phyloP scores from a whole-genome alignment of 2,797 vertebrate genomes.

The Malacoraja senta region DNA sequence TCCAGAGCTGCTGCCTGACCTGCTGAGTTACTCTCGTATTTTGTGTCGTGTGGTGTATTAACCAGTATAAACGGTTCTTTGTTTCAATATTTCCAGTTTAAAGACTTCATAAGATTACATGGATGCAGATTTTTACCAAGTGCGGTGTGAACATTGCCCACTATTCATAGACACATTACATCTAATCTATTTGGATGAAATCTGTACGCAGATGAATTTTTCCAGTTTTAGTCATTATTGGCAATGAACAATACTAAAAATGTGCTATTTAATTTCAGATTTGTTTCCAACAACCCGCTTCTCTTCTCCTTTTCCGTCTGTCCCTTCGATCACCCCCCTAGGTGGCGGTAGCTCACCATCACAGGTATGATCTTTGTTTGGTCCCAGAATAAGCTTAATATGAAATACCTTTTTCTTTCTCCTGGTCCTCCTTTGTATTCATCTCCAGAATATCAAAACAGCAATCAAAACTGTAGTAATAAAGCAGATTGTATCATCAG shows the following conservation, averaged over 20 bases:
- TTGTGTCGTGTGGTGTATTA: too few species aligned
- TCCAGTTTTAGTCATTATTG: neutral
- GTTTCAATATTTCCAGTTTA: too few species aligned
- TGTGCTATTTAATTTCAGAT: conserved; percentile 64
- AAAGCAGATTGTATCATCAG: neutral
- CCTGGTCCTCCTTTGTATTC: neutral
- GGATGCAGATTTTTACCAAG: neutral
- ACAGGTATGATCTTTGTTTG: conserved; percentile 67
- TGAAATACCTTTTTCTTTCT: neutral
- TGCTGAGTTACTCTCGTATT: too few species aligned
- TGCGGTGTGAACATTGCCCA: neutral
- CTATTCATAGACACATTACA: neutral
- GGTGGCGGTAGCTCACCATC: conserved; percentile 73
- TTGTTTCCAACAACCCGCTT: conserved; percentile 80
- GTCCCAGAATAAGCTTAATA: neutral
- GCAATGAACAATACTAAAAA: neutral
- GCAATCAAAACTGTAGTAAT: neutral
- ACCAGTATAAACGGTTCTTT: too few species aligned
- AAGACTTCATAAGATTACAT: too few species aligned
- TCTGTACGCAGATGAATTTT: neutral
- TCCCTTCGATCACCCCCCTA: conserved; percentile 62
- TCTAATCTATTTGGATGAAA: neutral
- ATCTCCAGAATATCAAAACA: neutral
- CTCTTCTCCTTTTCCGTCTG: conserved; percentile 59
- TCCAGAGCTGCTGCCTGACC: too few species aligned